Evolutionary conservation across 2,113 vertebrate genomes (phyloP), one percentile per base, ranked within the genome.

Genomic region (Theristicus caerulescens): DNA sequence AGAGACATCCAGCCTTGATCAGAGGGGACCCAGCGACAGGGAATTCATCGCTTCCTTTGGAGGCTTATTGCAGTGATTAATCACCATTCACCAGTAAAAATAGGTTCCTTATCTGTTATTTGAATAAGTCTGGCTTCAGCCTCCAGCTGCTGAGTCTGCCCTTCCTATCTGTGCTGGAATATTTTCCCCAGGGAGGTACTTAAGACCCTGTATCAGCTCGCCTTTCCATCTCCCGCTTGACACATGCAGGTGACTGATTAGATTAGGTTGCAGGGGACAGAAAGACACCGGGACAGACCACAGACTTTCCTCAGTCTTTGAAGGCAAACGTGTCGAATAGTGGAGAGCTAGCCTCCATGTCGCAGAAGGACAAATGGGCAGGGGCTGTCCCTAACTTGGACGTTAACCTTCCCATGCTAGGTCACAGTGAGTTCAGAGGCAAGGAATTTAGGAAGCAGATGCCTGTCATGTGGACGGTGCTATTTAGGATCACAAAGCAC

Each of bases 371-470:
- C 67, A 90, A 49, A 72, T 1, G 36, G 59, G 49, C 77, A 72
- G 49, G 26, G 54, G 38, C 66, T 93, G 73, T 71, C 62, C 54
- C 42, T 94, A 67, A 44, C 52, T 72, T 78, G 77, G 66, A 34
- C 14, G 26, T 62, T 94, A 88, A 84, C 65, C 61, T 94, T 81
- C 86, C 49, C 54, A 5, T 79, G 38, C 16, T 72, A 82, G 77
- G 87, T 58, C 90, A 36, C 4, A 26, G 52, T 95, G 92, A 95
- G 65, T 70, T 78, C 57, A 93, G 93, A 92, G 88, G 93, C 87
- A 97, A 97, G 80, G 91, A 21, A 82, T 94, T 83, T 52, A 77
- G 80, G 87, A 95, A 95, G 54, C 77, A 93, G 90, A 70, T 3
- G 15, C 72, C 65, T 65, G 57, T 67, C 82, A 72, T 91, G 54